A percentile compares a stretch with the other conserved stretches of the same genome.
Conservation (phyloP, 35 echinoderm and acorn worm genomes). For the Hemicentrotus pulcherrimus region DNA sequence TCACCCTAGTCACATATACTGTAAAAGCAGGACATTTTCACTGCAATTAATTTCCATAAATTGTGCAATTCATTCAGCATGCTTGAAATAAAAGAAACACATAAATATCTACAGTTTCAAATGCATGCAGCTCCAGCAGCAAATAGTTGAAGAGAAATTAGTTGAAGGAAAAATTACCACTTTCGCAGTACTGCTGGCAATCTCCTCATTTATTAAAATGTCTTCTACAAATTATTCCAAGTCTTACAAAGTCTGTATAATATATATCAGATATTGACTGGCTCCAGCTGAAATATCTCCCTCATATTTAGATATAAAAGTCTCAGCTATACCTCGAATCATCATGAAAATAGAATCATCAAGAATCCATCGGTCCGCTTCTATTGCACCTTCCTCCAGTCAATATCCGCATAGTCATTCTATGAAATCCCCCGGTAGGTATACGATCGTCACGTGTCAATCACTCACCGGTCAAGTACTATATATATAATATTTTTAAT, state of each 20-base stretch:
- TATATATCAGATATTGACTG: not conserved
- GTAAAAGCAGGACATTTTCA: not conserved
- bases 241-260: not conserved
- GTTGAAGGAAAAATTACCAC: not conserved
- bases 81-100: no score
- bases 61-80: no score
- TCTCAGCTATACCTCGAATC: not conserved
- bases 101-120: no score
- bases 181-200: not conserved
- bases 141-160: not conserved
- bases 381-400: not conserved
- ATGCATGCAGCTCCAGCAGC: not conserved
- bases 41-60: no score
- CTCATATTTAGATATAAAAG: not conserved
- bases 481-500: conserved; percentile 7
- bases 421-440: not conserved
- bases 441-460: not conserved
- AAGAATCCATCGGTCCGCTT: not conserved
- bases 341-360: not conserved
- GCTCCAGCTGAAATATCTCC: not conserved
- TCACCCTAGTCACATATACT: not conserved
- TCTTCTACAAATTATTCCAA: not conserved
- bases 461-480: not conserved
- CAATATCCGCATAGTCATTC: not conserved
- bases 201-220: not conserved